Evolutionary conservation across 2,113 vertebrate species (phyloP).

Genomic region (Oreotragus oreotragus): DNA sequence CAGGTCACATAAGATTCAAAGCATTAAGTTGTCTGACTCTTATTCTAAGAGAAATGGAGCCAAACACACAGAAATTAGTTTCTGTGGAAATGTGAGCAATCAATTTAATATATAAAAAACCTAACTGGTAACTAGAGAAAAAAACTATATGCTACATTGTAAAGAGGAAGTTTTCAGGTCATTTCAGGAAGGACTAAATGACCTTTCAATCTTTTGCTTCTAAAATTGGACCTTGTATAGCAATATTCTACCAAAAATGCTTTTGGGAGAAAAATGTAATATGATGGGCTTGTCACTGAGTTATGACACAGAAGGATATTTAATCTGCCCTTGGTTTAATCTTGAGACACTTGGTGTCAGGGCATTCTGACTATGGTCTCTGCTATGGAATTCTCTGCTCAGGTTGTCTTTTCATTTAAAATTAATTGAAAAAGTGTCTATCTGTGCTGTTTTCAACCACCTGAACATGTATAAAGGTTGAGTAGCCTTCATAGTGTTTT

Average conservation of each 20-base stretch:
- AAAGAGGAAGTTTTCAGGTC: slow-evolving; percentile 52
- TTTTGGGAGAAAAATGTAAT: slow-evolving; percentile 53
- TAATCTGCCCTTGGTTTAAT: slow-evolving; percentile 66
- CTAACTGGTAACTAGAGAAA: slow-evolving; percentile 35
- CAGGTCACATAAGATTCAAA: neutral
- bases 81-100: slow-evolving; percentile 32
- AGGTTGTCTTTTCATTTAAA: slow-evolving; percentile 52
- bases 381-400: slow-evolving; percentile 17
- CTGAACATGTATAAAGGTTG: neutral
- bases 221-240: slow-evolving; percentile 51
- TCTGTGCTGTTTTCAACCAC: slow-evolving; percentile 19
- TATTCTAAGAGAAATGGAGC: neutral
- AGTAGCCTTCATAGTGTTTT: neutral
- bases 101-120: slow-evolving; percentile 48
- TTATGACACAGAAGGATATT: slow-evolving; percentile 57
- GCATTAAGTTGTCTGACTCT: neutral
- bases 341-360: slow-evolving; percentile 53
- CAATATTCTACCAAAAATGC: slow-evolving; percentile 46
- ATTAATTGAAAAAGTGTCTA: slow-evolving; percentile 51
- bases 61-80: slow-evolving; percentile 34
- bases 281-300: slow-evolving; percentile 49
- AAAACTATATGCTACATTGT: slow-evolving; percentile 10
- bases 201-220: slow-evolving; percentile 67
- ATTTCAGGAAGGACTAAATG: slow-evolving; percentile 61
- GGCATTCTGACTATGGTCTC: slow-evolving; percentile 57